Percentiles rank a stretch among this genome's conserved stretches.
phyloP scores from a whole-genome alignment of 2,797 vertebrate genomes.

The Anas bernieri region DNA sequence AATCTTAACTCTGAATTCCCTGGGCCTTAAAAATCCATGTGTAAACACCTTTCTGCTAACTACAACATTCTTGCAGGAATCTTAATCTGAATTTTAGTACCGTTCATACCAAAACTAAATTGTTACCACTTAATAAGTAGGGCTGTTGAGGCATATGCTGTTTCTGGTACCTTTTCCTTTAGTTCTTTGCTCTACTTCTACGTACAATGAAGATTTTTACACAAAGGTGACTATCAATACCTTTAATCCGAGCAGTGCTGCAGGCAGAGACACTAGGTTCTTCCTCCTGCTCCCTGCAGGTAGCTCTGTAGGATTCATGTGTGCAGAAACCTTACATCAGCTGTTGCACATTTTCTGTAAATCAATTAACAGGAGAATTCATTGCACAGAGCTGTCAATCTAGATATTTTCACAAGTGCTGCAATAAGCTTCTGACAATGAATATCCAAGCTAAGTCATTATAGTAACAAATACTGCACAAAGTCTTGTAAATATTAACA shows the following conservation, averaged over 20 bases:
- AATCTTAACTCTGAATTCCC: not conserved
- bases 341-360: not conserved
- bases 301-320: not conserved
- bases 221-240: not conserved
- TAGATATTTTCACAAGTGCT: not conserved
- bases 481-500: not conserved
- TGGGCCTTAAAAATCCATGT: not conserved
- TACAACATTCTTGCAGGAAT: not conserved
- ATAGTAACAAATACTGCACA: not conserved
- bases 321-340: fast-evolving
- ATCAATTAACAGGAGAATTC: not conserved
- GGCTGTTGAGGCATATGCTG: not conserved
- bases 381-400: not conserved
- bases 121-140: not conserved
- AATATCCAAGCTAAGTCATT: not conserved
- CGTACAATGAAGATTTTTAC: not conserved
- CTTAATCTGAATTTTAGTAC: not conserved
- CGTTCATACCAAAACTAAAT: not conserved
- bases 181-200: not conserved
- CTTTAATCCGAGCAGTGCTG: not conserved
- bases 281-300: not conserved
- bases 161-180: not conserved
- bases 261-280: not conserved
- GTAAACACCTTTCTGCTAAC: not conserved
- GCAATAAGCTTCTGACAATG: not conserved